phyloP scores from a whole-genome alignment of 2,888 invertebrate genomes.

The Dicycla oo region DNA sequence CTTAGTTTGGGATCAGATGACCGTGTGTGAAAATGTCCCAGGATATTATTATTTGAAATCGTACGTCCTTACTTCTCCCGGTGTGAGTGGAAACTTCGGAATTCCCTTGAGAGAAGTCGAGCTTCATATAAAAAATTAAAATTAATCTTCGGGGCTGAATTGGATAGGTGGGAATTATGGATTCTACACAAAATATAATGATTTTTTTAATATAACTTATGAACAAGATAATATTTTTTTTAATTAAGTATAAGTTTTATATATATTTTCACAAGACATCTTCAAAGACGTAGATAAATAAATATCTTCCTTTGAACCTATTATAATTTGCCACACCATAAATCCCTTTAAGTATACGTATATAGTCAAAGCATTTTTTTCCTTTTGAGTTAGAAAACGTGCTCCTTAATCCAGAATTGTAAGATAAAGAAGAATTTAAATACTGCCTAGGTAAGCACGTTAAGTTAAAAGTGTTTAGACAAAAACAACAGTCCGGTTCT shows the following conservation, averaged over 20 bases:
- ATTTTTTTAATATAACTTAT: neutral
- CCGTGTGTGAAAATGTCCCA: no score
- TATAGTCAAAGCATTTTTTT: conserved; percentile 31
- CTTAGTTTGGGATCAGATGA: no score
- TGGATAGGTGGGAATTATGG: no score
- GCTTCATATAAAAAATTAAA: conserved; percentile 53
- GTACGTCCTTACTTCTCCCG: neutral
- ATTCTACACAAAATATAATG: neutral
- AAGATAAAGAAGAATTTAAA: conserved; percentile 46
- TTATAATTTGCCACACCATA: conserved; percentile 18
- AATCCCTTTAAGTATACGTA: conserved; percentile 21
- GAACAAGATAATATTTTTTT: neutral
- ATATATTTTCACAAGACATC: neutral
- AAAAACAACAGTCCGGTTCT: conserved; percentile 13
- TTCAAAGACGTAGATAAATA: conserved; percentile 4
- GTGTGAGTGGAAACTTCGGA: neutral
- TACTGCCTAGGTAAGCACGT: conserved; percentile 32
- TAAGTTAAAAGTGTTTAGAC: conserved; percentile 29
- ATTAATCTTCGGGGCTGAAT: conserved; percentile 42
- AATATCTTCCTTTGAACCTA: conserved; percentile 13
- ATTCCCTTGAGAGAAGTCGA: conserved; percentile 10
- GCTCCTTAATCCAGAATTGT: conserved; percentile 29
- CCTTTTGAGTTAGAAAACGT: conserved; percentile 28
- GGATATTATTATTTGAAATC: neutral
- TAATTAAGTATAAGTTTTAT: neutral